Evolutionary conservation across 2,113 vertebrate genomes (phyloP).

Genomic region (Gymnarchus niloticus): DNA sequence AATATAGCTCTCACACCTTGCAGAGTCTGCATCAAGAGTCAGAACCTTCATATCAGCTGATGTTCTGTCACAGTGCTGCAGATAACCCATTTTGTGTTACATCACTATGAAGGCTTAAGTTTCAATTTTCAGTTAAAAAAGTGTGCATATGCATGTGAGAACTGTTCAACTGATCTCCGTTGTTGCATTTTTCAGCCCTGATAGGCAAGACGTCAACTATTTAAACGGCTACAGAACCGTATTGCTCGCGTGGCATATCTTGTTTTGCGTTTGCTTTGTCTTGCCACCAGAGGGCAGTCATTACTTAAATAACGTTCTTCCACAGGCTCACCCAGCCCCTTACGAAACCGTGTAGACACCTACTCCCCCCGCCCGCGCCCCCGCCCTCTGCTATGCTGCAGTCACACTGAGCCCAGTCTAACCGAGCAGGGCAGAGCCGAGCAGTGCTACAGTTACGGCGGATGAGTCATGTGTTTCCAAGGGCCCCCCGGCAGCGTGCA

Average conservation of each 20-base stretch:
- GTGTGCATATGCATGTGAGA: neutral
- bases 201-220: neutral
- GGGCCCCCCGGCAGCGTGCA: neutral
- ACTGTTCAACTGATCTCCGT: neutral
- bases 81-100: neutral
- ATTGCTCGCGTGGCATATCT: neutral
- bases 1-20: neutral
- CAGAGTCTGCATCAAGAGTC: too few relatives aligned
- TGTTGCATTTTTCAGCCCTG: neutral
- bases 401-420: conserved; percentile 16
- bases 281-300: conserved; percentile 23
- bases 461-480: conserved; percentile 28
- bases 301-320: neutral
- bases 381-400: conserved; percentile 23
- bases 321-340: conserved; percentile 3
- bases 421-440: neutral
- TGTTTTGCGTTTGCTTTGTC: conserved; percentile 38
- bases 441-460: neutral
- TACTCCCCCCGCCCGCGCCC: neutral
- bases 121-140: neutral
- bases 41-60: neutral
- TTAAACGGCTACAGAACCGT: neutral
- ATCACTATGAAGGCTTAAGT: neutral
- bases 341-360: conserved; percentile 2
- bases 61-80: neutral